phyloP scores from a whole-genome alignment of 2,113 vertebrate species.

The Antigone vipio region DNA sequence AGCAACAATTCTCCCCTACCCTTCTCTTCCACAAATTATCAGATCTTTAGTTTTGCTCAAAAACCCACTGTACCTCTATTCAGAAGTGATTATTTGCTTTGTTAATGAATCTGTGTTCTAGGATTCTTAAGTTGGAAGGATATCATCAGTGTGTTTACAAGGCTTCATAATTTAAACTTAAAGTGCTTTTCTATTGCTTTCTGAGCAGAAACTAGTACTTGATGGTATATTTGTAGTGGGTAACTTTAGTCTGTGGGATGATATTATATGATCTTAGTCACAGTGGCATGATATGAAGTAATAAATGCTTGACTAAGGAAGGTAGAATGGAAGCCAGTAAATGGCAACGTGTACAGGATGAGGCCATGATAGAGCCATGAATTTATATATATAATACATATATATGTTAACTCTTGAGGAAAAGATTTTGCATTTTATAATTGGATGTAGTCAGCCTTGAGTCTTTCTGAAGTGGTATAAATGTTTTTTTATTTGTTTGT shows the following conservation, averaged over 20 bases:
- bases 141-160: constrained; percentile 50
- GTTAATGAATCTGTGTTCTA: constrained; percentile 1
- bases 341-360: constrained; percentile 64
- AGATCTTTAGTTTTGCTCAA: constrained; percentile 10
- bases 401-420: constrained; percentile 68
- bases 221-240: constrained; percentile 38
- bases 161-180: constrained; percentile 42
- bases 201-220: constrained; percentile 59
- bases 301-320: constrained; percentile 56
- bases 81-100: constrained; percentile 35
- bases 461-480: constrained; percentile 64
- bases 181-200: constrained; percentile 67
- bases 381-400: constrained; percentile 74
- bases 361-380: constrained; percentile 60
- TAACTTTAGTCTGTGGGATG: constrained; percentile 49
- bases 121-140: constrained; percentile 4
- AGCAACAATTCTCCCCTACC: constrained; percentile 59
- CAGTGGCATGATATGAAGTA: constrained; percentile 35
- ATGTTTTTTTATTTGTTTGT: constrained; percentile 27
- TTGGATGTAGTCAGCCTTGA: constrained; percentile 68
- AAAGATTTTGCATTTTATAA: constrained; percentile 72
- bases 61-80: constrained; percentile 24
- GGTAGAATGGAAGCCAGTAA: constrained; percentile 50
- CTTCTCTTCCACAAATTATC: constrained; percentile 31
- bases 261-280: constrained; percentile 57